Base-by-base conservation (phyloP, 2,888 invertebrate species). In the Rugalucina vietnamica region DNA sequence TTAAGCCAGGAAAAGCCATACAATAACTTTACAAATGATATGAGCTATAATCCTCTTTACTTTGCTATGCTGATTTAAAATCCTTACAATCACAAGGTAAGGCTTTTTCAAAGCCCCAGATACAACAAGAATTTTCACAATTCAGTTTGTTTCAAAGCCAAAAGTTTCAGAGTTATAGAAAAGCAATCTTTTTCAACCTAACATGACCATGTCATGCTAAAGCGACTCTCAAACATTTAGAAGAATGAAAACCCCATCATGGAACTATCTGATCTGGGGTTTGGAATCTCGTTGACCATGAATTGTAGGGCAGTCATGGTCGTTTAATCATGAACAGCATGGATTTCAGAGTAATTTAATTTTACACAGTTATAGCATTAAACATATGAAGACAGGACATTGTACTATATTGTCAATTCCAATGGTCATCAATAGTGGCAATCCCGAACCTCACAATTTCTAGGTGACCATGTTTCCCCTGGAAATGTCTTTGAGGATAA, bases 351-450 rank as follows among this genome's bases (percentile, higher is more conserved):
- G 34, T 65, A 65, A 65, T 65, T 65, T 24, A 34, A 65, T 65
- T 65, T 65, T 65, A 65, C 65, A 65, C 65, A 65, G 34, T 65
- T 34, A 65, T 65, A 24, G 34, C 65, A 65, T 65, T 65, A 65
- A 65, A 65, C 60, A 65, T 43, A 43, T 43, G 43, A 12, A 18
- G 18, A 18, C 18, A 18, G 18, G 18, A 43, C 8, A 43, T 43
- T 43, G 43, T 43, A 8, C 18, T 43, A 12, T 43, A 12, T 43
- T 43, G 8, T 43, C 43, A 43, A 18, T 43, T 43, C 18, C 18
- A 12, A 8, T 43, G 43, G 43, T 12, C 8, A 18, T 43, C 43
- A 43, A 43, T 43, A 18, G 43, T 12, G 43, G 43, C 43, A 43
- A 18, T 43, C n/a, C n/a, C n/a, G n/a, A n/a, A n/a, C n/a, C n/a